A percentile compares a stretch with the other conserved stretches of the same genome.
Evolutionary conservation across 2,797 vertebrate genomes (phyloP).

Genomic region (Champsocephalus gunnari): DNA sequence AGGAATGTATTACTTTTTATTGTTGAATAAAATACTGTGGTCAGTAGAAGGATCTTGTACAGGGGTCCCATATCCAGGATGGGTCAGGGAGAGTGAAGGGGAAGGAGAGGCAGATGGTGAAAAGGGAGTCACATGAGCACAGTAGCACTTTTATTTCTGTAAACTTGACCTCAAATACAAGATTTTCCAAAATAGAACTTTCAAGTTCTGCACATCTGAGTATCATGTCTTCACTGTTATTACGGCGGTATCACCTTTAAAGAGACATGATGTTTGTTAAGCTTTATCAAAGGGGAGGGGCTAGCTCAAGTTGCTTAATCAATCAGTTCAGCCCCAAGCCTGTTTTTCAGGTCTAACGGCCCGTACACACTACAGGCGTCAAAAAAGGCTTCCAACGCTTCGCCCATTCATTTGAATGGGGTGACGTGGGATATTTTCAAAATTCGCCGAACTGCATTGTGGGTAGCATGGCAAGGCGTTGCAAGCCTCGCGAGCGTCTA

Average conservation of each 20-base stretch:
- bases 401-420: too few species aligned
- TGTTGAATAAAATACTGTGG: not conserved
- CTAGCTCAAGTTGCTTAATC: too few species aligned
- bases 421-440: too few species aligned
- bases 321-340: too few species aligned
- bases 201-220: not conserved
- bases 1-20: constrained; percentile 17
- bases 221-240: too few species aligned
- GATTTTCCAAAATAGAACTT: not conserved
- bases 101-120: constrained; percentile 1
- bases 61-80: not conserved
- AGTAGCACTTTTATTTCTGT: not conserved
- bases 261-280: not conserved
- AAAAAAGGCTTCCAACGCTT: too few species aligned
- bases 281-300: not conserved
- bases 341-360: too few species aligned
- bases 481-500: too few species aligned
- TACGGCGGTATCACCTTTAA: not conserved
- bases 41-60: not conserved
- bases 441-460: too few species aligned
- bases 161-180: constrained; percentile 16
- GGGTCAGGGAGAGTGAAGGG: constrained; percentile 1
- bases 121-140: constrained; percentile 4
- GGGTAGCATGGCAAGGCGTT: too few species aligned
- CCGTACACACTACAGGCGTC: too few species aligned